Percentiles rank a stretch among this genome's conserved stretches.
Conservation (phyloP, 1,140 invertebrate species). For the Lepidurus couesii region DNA sequence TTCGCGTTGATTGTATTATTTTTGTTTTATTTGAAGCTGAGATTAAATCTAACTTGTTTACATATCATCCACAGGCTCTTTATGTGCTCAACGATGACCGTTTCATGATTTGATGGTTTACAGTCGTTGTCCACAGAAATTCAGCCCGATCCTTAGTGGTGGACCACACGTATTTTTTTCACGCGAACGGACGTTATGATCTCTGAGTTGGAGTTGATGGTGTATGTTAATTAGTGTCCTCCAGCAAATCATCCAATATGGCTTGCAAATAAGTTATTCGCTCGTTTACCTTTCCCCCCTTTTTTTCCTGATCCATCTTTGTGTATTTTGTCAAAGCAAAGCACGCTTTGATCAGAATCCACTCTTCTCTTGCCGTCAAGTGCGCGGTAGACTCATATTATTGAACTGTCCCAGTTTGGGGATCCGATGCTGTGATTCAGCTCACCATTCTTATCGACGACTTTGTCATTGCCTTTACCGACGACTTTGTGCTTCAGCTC, state of each 20-base stretch:
- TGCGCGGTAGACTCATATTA: background rate
- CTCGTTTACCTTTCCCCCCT: background rate
- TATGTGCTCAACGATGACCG: no score
- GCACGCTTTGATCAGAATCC: background rate
- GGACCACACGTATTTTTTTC: background rate
- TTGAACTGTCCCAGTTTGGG: background rate
- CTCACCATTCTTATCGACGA: background rate
- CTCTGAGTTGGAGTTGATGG: background rate
- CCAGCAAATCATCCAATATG: background rate
- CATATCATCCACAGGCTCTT: no score
- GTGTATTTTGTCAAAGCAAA: background rate
- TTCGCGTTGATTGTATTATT: no score
- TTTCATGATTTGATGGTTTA: background rate
- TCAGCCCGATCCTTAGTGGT: background rate
- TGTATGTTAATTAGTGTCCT: slow-evolving; percentile 19
- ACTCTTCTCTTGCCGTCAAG: background rate
- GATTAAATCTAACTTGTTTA: no score
- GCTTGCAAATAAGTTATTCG: slow-evolving; percentile 14
- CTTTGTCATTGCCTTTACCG: background rate
- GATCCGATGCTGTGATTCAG: background rate
- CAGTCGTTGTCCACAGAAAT: background rate
- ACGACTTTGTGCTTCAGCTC: background rate
- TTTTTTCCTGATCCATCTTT: background rate
- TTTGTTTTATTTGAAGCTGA: no score
- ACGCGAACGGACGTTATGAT: background rate